Base-by-base conservation (phyloP, 2,113 vertebrate genomes). In the Sander lucioperca region DNA sequence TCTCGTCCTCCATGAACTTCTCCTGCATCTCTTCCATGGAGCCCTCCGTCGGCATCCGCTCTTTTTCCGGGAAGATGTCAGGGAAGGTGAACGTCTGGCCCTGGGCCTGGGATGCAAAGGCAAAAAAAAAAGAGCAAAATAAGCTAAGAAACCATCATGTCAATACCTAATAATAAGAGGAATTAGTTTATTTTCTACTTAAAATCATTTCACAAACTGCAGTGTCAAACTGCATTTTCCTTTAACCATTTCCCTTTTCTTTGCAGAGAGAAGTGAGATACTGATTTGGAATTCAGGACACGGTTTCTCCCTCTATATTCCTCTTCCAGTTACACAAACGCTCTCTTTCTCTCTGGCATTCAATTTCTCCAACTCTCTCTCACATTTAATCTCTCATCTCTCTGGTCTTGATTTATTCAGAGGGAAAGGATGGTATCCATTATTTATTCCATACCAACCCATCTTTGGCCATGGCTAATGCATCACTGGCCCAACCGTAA, bases 61-160 rank as follows among this genome's bases (percentile, higher is more conserved):
- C 94, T 91, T 93, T 96, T 89, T 95, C 93, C 21, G 89, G 97
- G 92, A 98, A 99, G 83, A 99, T 93, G 85, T 99, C 95, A 8
- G 98, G 98, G 93, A 99, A 99, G 74, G 94, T 93, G 93, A 99
- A 99, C 6, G 96, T 97, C 94, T 98, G 97, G 85, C 95, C 95
- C 30, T 96, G 94, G 2, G 94, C 95, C 98, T 99, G 86, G 36
- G 27, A 82, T 50, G 70, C 6, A 61, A 54, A 82, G 15, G 25
- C 4, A 48, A n/a, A 51, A 15, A 51, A 15, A 59, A 61, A 13
- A 53, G 4, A 39, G 5, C 3, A 71, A 30, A 43, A 69, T 62
- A 0, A 79, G 54, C 15, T 48, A 33, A 64, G 21, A 77, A 85
- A 61, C 3, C 4, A 54, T 15, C 19, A 1, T 12, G 5, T 67